These are phyloP conservation scores for Sturmia bella DNA, from an alignment of 2,888 invertebrate genomes.

Conservation along the genomic window DNA sequence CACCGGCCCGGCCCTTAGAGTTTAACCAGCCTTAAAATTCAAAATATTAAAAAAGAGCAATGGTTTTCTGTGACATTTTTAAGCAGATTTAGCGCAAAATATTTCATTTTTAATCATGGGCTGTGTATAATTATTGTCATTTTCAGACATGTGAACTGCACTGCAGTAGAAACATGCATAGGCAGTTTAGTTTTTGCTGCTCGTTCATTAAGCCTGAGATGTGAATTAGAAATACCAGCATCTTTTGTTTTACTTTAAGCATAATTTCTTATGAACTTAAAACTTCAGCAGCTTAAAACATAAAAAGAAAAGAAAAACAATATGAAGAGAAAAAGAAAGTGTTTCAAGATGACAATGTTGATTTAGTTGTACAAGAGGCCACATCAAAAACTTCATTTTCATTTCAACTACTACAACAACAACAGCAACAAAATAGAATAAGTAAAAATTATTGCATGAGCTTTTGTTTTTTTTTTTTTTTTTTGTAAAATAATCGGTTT, in stretches of 20 bases:
- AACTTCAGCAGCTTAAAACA: conserved; percentile 4
- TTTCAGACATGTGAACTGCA: conserved; percentile 18
- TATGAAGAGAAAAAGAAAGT: conserved; percentile 61
- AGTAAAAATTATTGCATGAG: conserved; percentile 18
- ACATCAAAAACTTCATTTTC: conserved; percentile 23
- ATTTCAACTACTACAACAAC: conserved; percentile 23
- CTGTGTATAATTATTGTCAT: conserved; percentile 44
- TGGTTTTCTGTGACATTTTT: conserved; percentile 2
- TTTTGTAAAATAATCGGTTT: conserved; percentile 34
- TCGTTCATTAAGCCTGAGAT: conserved; percentile 18
- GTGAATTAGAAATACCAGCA: conserved; percentile 37
- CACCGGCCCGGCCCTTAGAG: no score
- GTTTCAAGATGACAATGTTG: conserved; percentile 56
- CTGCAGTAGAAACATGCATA: conserved; percentile 4
- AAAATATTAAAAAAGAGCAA: no score
- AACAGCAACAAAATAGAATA: conserved; percentile 3
- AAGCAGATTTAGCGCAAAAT: conserved; percentile 19
- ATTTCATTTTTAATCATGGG: conserved; percentile 15
- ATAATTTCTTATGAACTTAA: conserved; percentile 30
- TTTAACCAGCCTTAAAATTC: no score
- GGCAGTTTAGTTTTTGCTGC: not conserved
- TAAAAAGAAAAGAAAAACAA: conserved; percentile 19
- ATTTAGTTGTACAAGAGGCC: conserved; percentile 14
- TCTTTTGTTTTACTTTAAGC: conserved; percentile 24
- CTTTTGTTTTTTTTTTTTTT: no score